These are phyloP conservation scores for Caenorhabditis remanei DNA, from an alignment of 1,140 invertebrate species.

Conservation along the genomic window DNA sequence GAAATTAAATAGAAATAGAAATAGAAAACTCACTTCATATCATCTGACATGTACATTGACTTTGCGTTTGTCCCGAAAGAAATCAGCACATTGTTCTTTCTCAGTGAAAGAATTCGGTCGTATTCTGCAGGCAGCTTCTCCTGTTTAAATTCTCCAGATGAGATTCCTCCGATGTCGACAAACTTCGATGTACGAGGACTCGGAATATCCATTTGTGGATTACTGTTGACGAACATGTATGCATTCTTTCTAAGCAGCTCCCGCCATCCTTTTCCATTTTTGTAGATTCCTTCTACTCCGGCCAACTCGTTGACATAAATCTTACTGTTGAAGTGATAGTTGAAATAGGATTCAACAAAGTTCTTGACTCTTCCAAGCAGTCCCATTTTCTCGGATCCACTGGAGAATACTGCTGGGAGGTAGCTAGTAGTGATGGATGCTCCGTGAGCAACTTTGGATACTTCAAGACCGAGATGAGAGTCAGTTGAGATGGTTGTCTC, in stretches of 20 bases:
- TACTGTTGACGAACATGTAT: conserved; percentile 32
- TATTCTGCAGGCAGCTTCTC: conserved; percentile 9
- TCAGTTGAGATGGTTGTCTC: conserved; percentile 7
- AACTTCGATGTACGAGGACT: conserved; percentile 40
- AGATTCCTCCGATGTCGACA: conserved; percentile 35
- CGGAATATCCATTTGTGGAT: conserved; percentile 51
- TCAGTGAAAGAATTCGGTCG: conserved; percentile 23
- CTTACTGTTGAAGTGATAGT: conserved; percentile 43
- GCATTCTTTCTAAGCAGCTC: conserved; percentile 32
- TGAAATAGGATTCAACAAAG: conserved; percentile 39
- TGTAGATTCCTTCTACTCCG: conserved; percentile 7
- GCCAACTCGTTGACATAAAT: conserved; percentile 2
- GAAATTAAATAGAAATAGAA: neutral
- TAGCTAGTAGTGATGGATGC: conserved; percentile 44
- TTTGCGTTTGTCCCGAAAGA: conserved; percentile 39
- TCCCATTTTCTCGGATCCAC: conserved; percentile 32
- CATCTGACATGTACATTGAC: conserved; percentile 34
- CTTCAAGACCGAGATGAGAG: conserved; percentile 29
- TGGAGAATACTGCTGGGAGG: conserved; percentile 16
- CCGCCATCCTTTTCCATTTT: conserved; percentile 37
- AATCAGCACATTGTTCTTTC: conserved; percentile 36
- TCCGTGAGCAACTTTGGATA: conserved; percentile 40
- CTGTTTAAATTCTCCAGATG: conserved; percentile 1
- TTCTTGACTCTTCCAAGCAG: conserved; percentile 23
- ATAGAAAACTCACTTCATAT: conserved; percentile 24